phyloP scores from a whole-genome alignment of 2,113 vertebrate genomes.

The Heteronetta atricapilla region DNA sequence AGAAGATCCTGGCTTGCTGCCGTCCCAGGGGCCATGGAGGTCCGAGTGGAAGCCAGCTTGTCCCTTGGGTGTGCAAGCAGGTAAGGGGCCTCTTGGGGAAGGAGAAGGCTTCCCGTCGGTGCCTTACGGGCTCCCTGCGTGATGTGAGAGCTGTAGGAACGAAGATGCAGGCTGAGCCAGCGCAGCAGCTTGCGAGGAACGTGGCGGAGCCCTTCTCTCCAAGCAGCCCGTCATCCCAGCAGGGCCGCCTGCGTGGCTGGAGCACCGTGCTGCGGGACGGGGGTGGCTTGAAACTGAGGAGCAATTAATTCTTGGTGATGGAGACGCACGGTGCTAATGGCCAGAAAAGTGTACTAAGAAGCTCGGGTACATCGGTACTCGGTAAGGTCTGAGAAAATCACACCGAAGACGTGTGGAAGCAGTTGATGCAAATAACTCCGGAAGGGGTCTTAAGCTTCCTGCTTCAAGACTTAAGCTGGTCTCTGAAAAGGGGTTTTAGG shows the following conservation, averaged over 20 bases:
- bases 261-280: not conserved
- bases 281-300: not conserved
- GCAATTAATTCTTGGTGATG: not conserved
- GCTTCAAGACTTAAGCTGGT: not conserved
- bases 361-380: not conserved
- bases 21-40: not conserved
- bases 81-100: not conserved
- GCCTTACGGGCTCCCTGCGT: not conserved
- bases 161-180: not conserved
- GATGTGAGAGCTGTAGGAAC: not conserved
- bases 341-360: not conserved
- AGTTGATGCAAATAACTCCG: not conserved
- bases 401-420: not conserved
- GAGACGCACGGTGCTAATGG: not conserved
- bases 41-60: not conserved
- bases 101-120: not conserved
- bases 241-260: not conserved
- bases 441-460: not conserved
- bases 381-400: not conserved
- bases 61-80: not conserved
- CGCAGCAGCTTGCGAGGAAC: not conserved
- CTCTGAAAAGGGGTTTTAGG: not conserved
- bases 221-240: not conserved
- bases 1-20: not conserved
- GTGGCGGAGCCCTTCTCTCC: not conserved